These are phyloP conservation scores for Thripadectes ignobilis DNA, from an alignment of 2,797 vertebrate species.

Conservation along the genomic window DNA sequence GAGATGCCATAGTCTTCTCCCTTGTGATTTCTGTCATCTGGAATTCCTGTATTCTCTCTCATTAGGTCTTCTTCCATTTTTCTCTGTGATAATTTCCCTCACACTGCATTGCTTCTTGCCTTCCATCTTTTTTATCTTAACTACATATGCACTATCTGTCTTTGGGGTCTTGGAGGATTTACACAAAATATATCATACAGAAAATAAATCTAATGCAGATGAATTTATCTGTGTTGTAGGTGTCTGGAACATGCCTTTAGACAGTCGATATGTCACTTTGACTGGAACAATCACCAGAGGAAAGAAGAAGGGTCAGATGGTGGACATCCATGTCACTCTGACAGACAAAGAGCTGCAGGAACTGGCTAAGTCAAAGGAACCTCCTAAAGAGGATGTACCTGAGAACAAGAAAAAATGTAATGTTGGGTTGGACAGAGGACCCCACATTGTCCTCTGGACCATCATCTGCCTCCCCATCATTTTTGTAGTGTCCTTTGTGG, in stretches of 20 bases:
- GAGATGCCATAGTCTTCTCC: not conserved
- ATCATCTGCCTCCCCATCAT: slow-evolving; percentile 89
- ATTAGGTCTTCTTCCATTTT: not conserved
- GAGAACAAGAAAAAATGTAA: slow-evolving; percentile 81
- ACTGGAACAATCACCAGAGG: slow-evolving; percentile 98
- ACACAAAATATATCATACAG: not conserved
- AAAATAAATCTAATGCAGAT: not conserved
- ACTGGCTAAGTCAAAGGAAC: slow-evolving; percentile 88
- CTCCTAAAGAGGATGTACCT: slow-evolving; percentile 75
- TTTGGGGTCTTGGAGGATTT: not conserved
- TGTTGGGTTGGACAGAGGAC: slow-evolving; percentile 86
- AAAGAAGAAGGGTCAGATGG: slow-evolving; percentile 98
- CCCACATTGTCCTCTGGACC: slow-evolving; percentile 93
- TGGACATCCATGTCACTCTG: slow-evolving; percentile 95
- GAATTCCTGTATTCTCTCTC: not conserved
- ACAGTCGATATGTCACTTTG: slow-evolving; percentile 95
- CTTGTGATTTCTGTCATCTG: not conserved
- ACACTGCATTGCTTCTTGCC: not conserved
- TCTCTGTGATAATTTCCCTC: not conserved
- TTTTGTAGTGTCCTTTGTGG: slow-evolving; percentile 92
- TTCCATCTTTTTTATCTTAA: not conserved
- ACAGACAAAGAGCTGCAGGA: slow-evolving; percentile 93
- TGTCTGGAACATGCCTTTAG: slow-evolving; percentile 88
- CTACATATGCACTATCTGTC: not conserved
- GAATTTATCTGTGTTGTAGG: slow-evolving; percentile 72